These are phyloP conservation scores for Siniperca obscura DNA, from an alignment of 2,797 vertebrate genomes.

Conservation along the genomic window DNA sequence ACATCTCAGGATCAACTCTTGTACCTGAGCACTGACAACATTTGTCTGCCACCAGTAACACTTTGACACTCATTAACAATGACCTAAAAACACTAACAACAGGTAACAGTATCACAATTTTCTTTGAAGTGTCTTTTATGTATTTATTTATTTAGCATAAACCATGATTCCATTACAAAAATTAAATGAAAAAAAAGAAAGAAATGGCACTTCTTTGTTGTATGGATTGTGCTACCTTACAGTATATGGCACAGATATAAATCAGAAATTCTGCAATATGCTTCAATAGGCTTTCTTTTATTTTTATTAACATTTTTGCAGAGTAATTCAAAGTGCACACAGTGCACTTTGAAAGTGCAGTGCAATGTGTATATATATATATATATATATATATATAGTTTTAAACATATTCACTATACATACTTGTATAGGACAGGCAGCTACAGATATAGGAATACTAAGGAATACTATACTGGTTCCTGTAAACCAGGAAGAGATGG, in stretches of 20 bases:
- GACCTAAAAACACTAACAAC: neutral
- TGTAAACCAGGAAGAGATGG: too few species aligned
- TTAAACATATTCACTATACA: neutral
- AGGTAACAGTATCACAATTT: neutral
- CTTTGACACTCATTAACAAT: neutral
- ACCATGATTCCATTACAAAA: neutral
- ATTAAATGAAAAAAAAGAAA: too few species aligned
- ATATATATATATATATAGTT: too few species aligned
- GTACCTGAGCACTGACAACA: neutral
- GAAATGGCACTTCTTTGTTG: neutral
- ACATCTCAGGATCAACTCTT: neutral
- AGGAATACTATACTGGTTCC: too few species aligned
- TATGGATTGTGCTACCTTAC: neutral
- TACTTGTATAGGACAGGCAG: neutral
- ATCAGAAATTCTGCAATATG: neutral
- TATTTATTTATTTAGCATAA: neutral
- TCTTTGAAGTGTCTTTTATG: neutral
- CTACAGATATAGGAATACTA: too few species aligned
- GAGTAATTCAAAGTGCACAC: neutral
- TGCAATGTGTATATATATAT: neutral
- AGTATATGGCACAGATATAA: neutral
- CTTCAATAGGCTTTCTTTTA: neutral
- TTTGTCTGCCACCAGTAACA: neutral
- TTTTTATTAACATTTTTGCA: too few species aligned
- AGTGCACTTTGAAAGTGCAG: neutral